These are phyloP conservation scores for Trichosurus vulpecula DNA, from an alignment of 2,797 vertebrate genomes.

Conservation along the genomic window DNA sequence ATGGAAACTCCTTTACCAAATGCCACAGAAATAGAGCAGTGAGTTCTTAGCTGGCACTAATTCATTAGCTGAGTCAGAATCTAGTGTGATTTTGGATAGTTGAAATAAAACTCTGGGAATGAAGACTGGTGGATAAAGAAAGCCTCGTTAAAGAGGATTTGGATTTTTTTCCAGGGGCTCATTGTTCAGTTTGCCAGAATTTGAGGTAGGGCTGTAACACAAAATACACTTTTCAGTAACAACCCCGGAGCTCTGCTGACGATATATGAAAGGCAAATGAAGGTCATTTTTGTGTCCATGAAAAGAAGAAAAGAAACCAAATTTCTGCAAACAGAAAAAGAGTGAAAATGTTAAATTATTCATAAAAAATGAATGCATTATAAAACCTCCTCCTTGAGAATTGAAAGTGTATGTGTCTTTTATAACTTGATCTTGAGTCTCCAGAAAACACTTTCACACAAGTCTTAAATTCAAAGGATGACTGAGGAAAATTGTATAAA, in stretches of 20 bases:
- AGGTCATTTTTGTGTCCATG: conserved; percentile 68
- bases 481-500: conserved; percentile 72
- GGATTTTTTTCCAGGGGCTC: conserved; percentile 42
- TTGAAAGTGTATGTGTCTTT: conserved; percentile 66
- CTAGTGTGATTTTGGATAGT: conserved; percentile 42
- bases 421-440: conserved; percentile 66
- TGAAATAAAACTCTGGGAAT: conserved; percentile 45
- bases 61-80: conserved; percentile 51
- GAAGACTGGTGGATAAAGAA: conserved; percentile 53
- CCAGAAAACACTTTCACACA: conserved; percentile 62
- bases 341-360: conserved; percentile 81
- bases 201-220: conserved; percentile 52
- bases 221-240: conserved; percentile 63
- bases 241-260: conserved; percentile 54
- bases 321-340: conserved; percentile 74
- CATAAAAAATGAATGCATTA: conserved; percentile 72
- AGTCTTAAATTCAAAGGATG: conserved; percentile 75
- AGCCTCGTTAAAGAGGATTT: conserved; percentile 13
- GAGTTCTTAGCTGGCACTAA: conserved; percentile 44
- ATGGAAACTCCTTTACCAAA: conserved; percentile 30
- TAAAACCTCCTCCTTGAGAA: conserved; percentile 69
- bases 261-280: conserved; percentile 73
- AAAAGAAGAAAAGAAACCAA: conserved; percentile 49
- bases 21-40: background rate
- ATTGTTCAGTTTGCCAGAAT: conserved; percentile 63